Base-by-base conservation (phyloP, 2,888 invertebrate species). In the Pilophorus perplexus region DNA sequence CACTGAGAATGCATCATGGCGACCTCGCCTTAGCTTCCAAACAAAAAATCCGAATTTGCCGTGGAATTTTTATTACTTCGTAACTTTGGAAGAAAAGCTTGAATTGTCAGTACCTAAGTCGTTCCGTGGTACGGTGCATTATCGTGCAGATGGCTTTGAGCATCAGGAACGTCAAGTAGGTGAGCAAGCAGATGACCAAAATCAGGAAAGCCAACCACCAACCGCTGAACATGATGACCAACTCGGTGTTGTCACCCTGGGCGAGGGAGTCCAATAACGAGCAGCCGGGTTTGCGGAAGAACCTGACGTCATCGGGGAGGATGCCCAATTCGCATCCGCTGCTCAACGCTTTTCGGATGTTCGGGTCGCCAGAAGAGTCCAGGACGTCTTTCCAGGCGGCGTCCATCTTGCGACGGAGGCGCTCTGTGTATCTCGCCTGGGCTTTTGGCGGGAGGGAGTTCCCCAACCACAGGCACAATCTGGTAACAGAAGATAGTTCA, bases 141-240 rank as follows among this genome's bases (percentile, higher is more conserved):
- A 59, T 59, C 5, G 16, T 10, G 25, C 59, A 59, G 4, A 42
- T 59, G 2, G 59, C 59, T n/a, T 33, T 40, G 10, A 59, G 59
- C 42, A 59, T 59, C 23, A 59, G 14, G 28, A 42, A 59, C n/a
- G 59, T 59, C 8, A 59, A 10, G 25, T 59, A 59, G 6, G 42
- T 59, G 18, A 59, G 27, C 1, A 42, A 6, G 27, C 40, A 8
- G 3, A 42, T 59, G 8, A 59, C 6, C n/a, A 59, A 10, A 16
- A 59, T 10, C 18, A 59, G 59, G 25, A 40, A 40, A n/a, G 42
- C 23, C 20, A 59, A 16, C 59, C 59, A 59, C 59, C 59, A 59
- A 6, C 25, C 22, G 42, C 59, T 59, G 18, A 59, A 16, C 10
- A 59, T n/a, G 12, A 42, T 3, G 3, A 59, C 20, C 5, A 42